Base-by-base conservation (phyloP, 1,140 invertebrate genomes). In the Panagrolaimus sp. region DNA sequence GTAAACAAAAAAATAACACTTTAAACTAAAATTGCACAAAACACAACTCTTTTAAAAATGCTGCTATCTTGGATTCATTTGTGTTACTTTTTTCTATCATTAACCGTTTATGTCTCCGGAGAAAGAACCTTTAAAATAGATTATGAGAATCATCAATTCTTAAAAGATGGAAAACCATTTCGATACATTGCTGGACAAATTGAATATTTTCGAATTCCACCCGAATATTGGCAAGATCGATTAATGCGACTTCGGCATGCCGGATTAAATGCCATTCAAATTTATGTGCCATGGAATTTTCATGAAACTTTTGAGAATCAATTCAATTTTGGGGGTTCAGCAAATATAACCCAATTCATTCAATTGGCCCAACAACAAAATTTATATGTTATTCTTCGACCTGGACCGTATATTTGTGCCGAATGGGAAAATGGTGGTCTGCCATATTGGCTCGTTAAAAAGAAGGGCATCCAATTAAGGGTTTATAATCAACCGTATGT, bases 371-470 rank as follows among this genome's bases (percentile, higher is more conserved):
- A 91, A 70, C 88, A 91, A 76, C 89, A 91, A 81, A 90, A 88
- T 72, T 84, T 97, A 38, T 83, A 90, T 21, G 91, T 95, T 0
- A 88, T 97, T 26, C 83, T 97, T 0, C 85, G 94, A 69, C 72
- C 91, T 1, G 94, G 94, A 0, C 94, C 94, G 0, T 97, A 93
- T 75, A 95, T 96, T 71, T 94, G 93, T 85, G 91, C 91, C 43
- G 90, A 91, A 83, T 86, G 89, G 84, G 90, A 91, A 74, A 88
- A 90, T 84, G 89, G 89, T 83, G 86, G 77, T 43, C 46, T 78
- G 17, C 77, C 77, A 14, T 78, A 73, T 75, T 78, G 77, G 77
- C 48, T 79, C n/a, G 58, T 73, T 43, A 65, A 71, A 12, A 65
- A 73, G 46, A 71, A 43, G 1, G 52, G 67, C 24, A 71, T 76